phyloP scores from a whole-genome alignment of 2,797 vertebrate species.

The Pangasius sanitwongsei region DNA sequence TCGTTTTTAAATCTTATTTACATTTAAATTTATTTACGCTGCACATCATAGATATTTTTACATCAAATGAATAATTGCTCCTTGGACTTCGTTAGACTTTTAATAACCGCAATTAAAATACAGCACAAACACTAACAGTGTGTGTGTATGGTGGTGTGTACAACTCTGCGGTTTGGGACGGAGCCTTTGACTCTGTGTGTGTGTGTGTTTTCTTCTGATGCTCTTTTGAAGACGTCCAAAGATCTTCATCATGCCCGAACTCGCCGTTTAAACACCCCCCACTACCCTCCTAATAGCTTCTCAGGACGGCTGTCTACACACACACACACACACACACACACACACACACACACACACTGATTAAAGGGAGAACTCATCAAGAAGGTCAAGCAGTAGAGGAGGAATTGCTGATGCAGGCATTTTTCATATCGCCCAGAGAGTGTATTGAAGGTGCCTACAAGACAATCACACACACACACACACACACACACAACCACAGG shows the following conservation, averaged over 20 bases:
- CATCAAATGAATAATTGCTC: background rate
- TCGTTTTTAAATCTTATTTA: background rate
- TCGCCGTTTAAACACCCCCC: conserved; percentile 5
- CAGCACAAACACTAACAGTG: background rate
- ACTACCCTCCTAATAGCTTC: background rate
- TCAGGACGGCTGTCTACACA: background rate
- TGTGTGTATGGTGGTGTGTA: background rate
- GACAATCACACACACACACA: background rate
- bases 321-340: background rate
- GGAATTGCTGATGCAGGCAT: conserved; percentile 56
- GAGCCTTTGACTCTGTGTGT: background rate
- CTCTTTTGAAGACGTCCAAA: conserved; percentile 9
- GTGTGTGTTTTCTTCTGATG: background rate
- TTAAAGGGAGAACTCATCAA: conserved; percentile 14
- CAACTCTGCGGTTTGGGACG: background rate
- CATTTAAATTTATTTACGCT: background rate
- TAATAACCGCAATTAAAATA: background rate
- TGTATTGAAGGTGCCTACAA: background rate
- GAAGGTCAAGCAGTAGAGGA: conserved; percentile 43
- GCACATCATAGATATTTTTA: no score
- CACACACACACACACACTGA: background rate
- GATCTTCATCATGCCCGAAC: background rate
- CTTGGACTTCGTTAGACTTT: no score
- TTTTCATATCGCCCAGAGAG: background rate
- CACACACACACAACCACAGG: background rate